Conservation (phyloP, 2,797 vertebrate species). For the Crax fasciolata region DNA sequence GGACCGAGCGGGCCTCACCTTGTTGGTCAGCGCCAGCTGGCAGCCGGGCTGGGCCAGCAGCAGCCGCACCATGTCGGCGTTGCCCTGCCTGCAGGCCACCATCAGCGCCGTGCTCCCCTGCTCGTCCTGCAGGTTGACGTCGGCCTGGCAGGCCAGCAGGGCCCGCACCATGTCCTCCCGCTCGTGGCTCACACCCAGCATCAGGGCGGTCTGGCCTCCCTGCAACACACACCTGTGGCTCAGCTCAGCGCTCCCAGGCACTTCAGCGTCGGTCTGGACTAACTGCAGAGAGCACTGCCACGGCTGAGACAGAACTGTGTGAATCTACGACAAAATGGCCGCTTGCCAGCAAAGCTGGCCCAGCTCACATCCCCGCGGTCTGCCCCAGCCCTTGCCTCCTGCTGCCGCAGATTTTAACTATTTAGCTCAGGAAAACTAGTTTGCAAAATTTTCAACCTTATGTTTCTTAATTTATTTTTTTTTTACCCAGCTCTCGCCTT, state of each 20-base stretch:
- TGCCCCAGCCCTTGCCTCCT: background rate
- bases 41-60: slow-evolving; percentile 91
- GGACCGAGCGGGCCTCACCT: slow-evolving; percentile 78
- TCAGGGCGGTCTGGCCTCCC: slow-evolving; percentile 93
- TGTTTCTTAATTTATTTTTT: background rate
- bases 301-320: background rate
- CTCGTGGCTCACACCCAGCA: slow-evolving; percentile 95
- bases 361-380: rapidly evolving
- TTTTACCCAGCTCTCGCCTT: background rate
- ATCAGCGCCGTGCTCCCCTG: slow-evolving; percentile 93
- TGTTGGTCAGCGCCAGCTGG: slow-evolving; percentile 86
- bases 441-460: background rate
- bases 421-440: background rate
- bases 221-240: background rate
- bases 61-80: slow-evolving; percentile 87
- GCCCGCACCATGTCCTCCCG: slow-evolving; percentile 93
- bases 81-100: slow-evolving; percentile 92
- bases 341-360: background rate
- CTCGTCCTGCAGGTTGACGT: slow-evolving; percentile 92
- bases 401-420: background rate
- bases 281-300: background rate
- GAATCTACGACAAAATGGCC: background rate
- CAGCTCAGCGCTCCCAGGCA: background rate
- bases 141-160: slow-evolving; percentile 88
- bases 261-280: background rate